A percentile compares a stretch with the other conserved stretches of the same genome.
These are phyloP conservation scores for Aromia moschata DNA, from an alignment of 2,888 invertebrate species.

Conservation along the genomic window DNA sequence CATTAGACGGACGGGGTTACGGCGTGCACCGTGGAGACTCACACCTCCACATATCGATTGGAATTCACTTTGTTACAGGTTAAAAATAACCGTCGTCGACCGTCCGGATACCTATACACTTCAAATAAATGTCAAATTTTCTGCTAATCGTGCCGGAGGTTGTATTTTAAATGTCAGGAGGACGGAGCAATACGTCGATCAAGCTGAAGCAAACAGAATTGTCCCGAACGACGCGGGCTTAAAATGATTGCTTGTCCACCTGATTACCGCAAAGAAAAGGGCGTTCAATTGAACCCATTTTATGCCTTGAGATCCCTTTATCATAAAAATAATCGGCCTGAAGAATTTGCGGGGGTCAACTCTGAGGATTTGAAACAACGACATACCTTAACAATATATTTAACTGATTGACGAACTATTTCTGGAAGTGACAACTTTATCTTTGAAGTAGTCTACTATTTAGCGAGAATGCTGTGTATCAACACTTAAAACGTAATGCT, in stretches of 20 bases:
- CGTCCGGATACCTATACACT: slow-evolving; percentile 33
- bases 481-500: too few relatives aligned
- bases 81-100: slow-evolving; percentile 31
- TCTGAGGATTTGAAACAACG: too few relatives aligned
- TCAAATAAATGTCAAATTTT: slow-evolving; percentile 35
- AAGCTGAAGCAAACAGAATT: not conserved
- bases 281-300: too few relatives aligned
- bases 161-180: slow-evolving; percentile 19
- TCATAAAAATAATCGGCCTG: too few relatives aligned
- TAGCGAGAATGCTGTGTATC: too few relatives aligned
- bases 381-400: too few relatives aligned
- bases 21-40: slow-evolving; percentile 1
- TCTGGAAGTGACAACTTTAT: too few relatives aligned
- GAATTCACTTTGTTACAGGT: slow-evolving; percentile 25
- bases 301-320: too few relatives aligned
- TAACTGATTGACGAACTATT: too few relatives aligned
- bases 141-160: slow-evolving; percentile 22
- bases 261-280: not conserved
- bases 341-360: too few relatives aligned
- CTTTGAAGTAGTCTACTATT: too few relatives aligned
- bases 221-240: not conserved
- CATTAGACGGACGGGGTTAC: not conserved
- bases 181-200: slow-evolving; percentile 9
- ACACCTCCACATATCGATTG: slow-evolving; percentile 28
- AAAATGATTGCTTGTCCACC: slow-evolving; percentile 1